Evolutionary conservation across 2,888 invertebrate genomes (phyloP), one percentile per base, ranked within the genome.

Genomic region (Eupithecia pulchellata): DNA sequence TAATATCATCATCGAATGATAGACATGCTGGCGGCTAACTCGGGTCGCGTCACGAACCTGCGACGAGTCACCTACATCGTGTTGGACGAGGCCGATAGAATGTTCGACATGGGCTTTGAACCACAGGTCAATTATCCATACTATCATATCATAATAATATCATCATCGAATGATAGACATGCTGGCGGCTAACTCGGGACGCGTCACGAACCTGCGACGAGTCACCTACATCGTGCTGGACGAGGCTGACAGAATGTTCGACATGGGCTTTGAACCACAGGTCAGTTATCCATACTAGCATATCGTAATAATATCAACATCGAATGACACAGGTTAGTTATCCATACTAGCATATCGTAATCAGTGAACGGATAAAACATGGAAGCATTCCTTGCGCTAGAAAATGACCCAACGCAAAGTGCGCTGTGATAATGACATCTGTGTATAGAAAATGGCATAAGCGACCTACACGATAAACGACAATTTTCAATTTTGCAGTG

Each of bases 101-200:
- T 99, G 99, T 99, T 99, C 88, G 99, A 99, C 88, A 99, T 99
- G 99, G 99, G 99, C 25, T 99, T 99, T 87, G 99, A 99, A 91
- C 99, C 99, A 0, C 99, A 99, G 95, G 96, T 96, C 77, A 68
- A 20, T 20, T 39, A 34, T 5, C 5, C 29, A 57, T 17, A 29
- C 17, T 30, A 58, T 5, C 5, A n/a, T 42, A 42, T 42, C 17
- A 2, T n/a, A 42, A 17, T n/a, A 17, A 42, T 42, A 6, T 42
- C 42, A n/a, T 42, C n/a, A 42, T 42, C n/a, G 6, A 8, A 42
- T 39, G 17, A 39, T 39, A 39, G 39, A 17, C 32, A 32, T 32
- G 32, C 32, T 32, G 79, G 99, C 99, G 0, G 99, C 99, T 0
- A 99, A 99, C 89, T 98, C 98, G 61, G 99, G 99, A 75, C 96